phyloP scores from a whole-genome alignment of 2,888 invertebrate species.

The Apamea crenata region DNA sequence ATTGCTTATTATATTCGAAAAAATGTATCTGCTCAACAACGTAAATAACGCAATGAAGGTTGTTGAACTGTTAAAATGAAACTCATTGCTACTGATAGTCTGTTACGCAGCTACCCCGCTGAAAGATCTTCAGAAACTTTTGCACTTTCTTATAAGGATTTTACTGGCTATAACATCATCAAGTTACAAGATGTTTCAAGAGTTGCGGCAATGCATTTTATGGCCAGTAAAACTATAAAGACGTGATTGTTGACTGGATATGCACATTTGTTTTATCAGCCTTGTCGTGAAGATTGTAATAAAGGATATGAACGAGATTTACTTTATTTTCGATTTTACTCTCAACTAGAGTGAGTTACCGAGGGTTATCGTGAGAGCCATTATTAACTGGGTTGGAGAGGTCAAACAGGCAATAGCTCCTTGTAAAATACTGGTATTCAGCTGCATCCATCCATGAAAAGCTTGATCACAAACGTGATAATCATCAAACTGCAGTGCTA shows the following conservation, averaged over 20 bases:
- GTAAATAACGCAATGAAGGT: too few species aligned
- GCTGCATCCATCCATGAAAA: not conserved
- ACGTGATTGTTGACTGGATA: not conserved
- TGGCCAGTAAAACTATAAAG: not conserved
- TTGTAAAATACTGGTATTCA: not conserved
- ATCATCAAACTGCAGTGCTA: too few species aligned
- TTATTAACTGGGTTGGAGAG: not conserved
- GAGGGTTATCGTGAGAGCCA: not conserved
- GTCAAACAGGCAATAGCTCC: not conserved
- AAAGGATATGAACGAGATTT: not conserved
- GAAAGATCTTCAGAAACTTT: too few species aligned
- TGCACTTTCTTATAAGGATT: too few species aligned
- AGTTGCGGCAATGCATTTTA: not conserved
- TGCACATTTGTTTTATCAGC: not conserved
- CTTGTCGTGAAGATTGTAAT: not conserved
- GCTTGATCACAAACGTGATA: not conserved
- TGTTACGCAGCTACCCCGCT: too few species aligned
- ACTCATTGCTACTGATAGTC: too few species aligned
- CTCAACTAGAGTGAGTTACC: not conserved
- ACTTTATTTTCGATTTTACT: not conserved
- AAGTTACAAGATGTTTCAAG: not conserved
- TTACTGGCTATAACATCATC: not conserved
- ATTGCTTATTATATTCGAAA: too few species aligned
- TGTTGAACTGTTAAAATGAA: too few species aligned
- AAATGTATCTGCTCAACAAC: too few species aligned